Evolutionary conservation across 2,797 vertebrate genomes (phyloP).

Genomic region (Macropodus opercularis): DNA sequence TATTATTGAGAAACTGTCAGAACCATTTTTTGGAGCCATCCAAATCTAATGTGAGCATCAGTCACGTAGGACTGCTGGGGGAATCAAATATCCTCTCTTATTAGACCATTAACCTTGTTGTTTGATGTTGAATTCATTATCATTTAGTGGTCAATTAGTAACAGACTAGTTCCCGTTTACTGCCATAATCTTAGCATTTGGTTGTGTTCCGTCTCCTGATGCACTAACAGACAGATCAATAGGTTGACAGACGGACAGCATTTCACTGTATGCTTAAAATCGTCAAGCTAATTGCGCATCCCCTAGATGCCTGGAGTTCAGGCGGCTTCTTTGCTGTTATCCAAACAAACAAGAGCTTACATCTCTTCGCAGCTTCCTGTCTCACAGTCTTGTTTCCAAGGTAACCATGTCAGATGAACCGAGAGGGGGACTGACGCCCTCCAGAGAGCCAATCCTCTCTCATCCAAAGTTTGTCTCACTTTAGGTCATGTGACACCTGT

Average conservation of each 20-base stretch:
- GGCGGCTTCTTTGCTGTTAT: slow-evolving; percentile 74
- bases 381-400: slow-evolving; percentile 84
- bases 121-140: slow-evolving; percentile 76
- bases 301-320: slow-evolving; percentile 65
- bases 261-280: slow-evolving; percentile 53
- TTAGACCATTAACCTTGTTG: slow-evolving; percentile 75
- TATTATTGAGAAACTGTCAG: slow-evolving; percentile 77
- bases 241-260: slow-evolving; percentile 3
- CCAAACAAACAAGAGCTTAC: slow-evolving; percentile 84
- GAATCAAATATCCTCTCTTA: slow-evolving; percentile 68
- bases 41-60: slow-evolving; percentile 77
- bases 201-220: slow-evolving; percentile 12
- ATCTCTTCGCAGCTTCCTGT: slow-evolving; percentile 81
- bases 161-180: slow-evolving; percentile 30
- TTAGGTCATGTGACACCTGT: slow-evolving; percentile 83
- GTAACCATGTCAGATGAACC: slow-evolving; percentile 86
- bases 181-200: slow-evolving; percentile 12
- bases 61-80: slow-evolving; percentile 65
- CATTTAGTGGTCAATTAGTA: slow-evolving; percentile 45
- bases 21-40: slow-evolving; percentile 63
- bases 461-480: slow-evolving; percentile 85
- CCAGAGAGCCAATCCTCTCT: slow-evolving; percentile 82
- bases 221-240: background rate
- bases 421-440: slow-evolving; percentile 82
- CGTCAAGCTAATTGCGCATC: slow-evolving; percentile 60